Percentiles rank a stretch among this genome's conserved stretches.
Conservation (phyloP, 2,113 vertebrate species). For the Probosciger aterrimus region DNA sequence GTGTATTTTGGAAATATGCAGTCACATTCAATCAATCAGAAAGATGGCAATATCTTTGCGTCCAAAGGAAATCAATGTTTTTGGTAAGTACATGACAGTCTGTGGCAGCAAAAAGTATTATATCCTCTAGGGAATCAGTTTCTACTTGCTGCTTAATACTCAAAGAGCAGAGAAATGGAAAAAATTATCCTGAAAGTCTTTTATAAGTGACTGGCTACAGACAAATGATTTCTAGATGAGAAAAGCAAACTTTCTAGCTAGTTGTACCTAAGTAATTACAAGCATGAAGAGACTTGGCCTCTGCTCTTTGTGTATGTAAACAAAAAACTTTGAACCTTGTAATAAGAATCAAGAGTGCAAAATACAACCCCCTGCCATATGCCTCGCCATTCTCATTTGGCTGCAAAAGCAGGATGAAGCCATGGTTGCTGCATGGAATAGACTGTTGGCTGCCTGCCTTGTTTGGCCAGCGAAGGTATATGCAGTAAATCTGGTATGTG, state of each 20-base stretch:
- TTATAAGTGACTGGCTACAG: background rate
- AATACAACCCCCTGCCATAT: slow-evolving; percentile 9
- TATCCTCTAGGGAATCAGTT: background rate
- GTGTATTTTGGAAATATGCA: slow-evolving; percentile 58
- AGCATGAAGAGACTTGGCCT: slow-evolving; percentile 33
- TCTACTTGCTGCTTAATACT: slow-evolving; percentile 34
- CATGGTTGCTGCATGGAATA: background rate
- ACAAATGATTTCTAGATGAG: slow-evolving; percentile 15
- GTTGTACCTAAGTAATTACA: slow-evolving; percentile 8
- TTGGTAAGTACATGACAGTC: background rate
- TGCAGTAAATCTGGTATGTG: background rate
- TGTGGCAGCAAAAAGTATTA: background rate
- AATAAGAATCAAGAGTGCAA: background rate
- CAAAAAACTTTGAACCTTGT: slow-evolving; percentile 16
- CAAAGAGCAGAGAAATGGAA: slow-evolving; percentile 47
- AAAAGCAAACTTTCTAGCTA: slow-evolving; percentile 6
- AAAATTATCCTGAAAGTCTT: background rate
- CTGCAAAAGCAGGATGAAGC: slow-evolving; percentile 26
- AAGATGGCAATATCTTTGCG: slow-evolving; percentile 30
- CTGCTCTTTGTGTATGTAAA: slow-evolving; percentile 31
- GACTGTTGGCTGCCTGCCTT: background rate
- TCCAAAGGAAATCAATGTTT: slow-evolving; percentile 52
- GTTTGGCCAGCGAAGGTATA: background rate
- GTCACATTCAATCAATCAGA: slow-evolving; percentile 46
- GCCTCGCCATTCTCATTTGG: slow-evolving; percentile 17